Conservation (phyloP, 1,140 invertebrate genomes). For the Drosophila saltans region DNA sequence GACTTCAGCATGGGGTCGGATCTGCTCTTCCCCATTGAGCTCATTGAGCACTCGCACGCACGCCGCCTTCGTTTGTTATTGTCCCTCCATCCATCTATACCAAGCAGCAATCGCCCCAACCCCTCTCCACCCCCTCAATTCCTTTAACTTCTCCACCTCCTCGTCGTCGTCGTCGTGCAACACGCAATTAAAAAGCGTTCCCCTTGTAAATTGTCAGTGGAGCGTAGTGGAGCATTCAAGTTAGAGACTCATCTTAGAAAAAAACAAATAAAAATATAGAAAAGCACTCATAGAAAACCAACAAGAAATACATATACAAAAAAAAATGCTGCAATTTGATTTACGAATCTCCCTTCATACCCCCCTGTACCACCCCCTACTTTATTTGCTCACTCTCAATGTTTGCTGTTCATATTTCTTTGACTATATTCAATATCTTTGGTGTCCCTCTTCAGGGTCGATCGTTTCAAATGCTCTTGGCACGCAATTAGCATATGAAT, state of each 20-base stretch:
- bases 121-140: background rate
- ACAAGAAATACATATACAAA: background rate
- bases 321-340: conserved; percentile 54
- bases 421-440: conserved; percentile 18
- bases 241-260: conserved; percentile 28
- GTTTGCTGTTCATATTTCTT: conserved; percentile 33
- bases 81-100: background rate
- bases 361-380: background rate
- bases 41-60: conserved; percentile 50
- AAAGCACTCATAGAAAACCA: background rate
- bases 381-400: background rate
- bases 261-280: background rate
- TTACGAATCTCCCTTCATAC: conserved; percentile 34
- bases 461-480: conserved; percentile 53
- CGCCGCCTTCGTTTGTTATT: conserved; percentile 35
- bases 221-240: conserved; percentile 46
- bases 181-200: conserved; percentile 61
- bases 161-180: conserved; percentile 7
- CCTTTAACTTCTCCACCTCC: too few species aligned
- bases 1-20: conserved; percentile 43
- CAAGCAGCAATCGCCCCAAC: background rate
- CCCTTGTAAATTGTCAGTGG: conserved; percentile 51
- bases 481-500: conserved; percentile 60
- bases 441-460: conserved; percentile 40
- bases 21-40: conserved; percentile 32